phyloP scores from a whole-genome alignment of 2,797 vertebrate genomes.

The Chromobotia macracanthus region DNA sequence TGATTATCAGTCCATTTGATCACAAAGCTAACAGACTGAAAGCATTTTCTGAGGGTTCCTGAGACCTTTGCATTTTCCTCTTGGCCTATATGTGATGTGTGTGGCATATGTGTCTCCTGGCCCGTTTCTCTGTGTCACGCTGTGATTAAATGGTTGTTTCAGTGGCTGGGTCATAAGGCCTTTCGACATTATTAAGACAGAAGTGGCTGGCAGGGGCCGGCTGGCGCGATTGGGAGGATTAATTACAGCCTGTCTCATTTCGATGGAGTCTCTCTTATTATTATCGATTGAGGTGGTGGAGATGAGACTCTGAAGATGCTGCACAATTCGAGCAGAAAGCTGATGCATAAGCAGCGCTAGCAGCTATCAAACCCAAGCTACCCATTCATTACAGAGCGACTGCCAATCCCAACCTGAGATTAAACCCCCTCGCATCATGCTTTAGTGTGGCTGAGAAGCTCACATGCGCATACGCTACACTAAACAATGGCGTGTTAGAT shows the following conservation, averaged over 20 bases:
- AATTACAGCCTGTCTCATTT: conserved; percentile 54
- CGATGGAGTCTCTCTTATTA: conserved; percentile 49
- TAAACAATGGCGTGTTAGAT: neutral
- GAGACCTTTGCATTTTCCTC: conserved; percentile 42
- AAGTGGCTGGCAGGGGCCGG: conserved; percentile 39
- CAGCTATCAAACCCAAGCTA: conserved; percentile 8
- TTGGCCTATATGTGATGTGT: conserved; percentile 46
- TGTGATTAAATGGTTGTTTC: conserved; percentile 46
- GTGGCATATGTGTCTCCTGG: conserved; percentile 51
- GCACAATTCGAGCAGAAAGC: conserved; percentile 36
- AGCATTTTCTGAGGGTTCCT: conserved; percentile 39
- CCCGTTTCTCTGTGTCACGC: conserved; percentile 42
- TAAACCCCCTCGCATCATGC: conserved; percentile 15
- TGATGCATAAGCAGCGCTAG: conserved; percentile 48
- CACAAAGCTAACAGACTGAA: conserved; percentile 37
- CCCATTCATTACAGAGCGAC: conserved; percentile 37
- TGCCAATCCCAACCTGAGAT: conserved; percentile 28
- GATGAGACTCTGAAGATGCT: conserved; percentile 39
- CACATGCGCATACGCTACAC: neutral
- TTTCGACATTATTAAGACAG: conserved; percentile 49
- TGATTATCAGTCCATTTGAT: conserved; percentile 13
- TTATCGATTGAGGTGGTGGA: conserved; percentile 47
- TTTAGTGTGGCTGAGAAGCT: conserved; percentile 13
- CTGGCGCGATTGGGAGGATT: conserved; percentile 46
- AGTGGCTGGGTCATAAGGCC: conserved; percentile 48